Evolutionary conservation across 2,113 vertebrate species (phyloP).

Genomic region (Sorex araneus): DNA sequence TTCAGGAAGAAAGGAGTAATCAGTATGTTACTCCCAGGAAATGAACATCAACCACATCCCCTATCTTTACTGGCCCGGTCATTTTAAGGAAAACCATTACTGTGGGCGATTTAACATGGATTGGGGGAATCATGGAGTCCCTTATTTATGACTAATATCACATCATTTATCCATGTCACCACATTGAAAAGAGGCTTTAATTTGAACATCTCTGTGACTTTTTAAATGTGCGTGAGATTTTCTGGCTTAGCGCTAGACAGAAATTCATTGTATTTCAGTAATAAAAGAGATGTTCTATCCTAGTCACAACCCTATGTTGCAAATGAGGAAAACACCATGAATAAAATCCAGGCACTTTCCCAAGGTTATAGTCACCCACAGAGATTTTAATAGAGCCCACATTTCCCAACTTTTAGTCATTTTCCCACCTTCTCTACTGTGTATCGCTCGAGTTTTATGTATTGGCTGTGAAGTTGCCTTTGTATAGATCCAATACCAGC

Average conservation of each 20-base stretch:
- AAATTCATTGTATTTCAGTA: constrained; percentile 24
- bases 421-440: not conserved
- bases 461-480: not conserved
- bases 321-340: not conserved
- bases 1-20: not conserved
- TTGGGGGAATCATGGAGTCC: too few species aligned
- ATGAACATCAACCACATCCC: not conserved
- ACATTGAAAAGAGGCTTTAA: not conserved
- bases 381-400: not conserved
- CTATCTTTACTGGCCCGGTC: not conserved
- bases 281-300: not conserved
- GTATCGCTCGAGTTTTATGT: not conserved
- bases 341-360: not conserved
- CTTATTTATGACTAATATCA: not conserved
- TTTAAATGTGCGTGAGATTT: not conserved
- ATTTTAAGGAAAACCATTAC: not conserved
- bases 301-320: not conserved
- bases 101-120: not conserved
- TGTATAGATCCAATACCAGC: not conserved
- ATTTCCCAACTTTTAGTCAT: not conserved
- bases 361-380: not conserved
- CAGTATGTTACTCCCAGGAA: not conserved
- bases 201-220: not conserved
- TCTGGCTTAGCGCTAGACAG: not conserved
- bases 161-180: not conserved